phyloP scores from a whole-genome alignment of 1,140 invertebrate species.

The Hermatobates lingyangjiaoensis region DNA sequence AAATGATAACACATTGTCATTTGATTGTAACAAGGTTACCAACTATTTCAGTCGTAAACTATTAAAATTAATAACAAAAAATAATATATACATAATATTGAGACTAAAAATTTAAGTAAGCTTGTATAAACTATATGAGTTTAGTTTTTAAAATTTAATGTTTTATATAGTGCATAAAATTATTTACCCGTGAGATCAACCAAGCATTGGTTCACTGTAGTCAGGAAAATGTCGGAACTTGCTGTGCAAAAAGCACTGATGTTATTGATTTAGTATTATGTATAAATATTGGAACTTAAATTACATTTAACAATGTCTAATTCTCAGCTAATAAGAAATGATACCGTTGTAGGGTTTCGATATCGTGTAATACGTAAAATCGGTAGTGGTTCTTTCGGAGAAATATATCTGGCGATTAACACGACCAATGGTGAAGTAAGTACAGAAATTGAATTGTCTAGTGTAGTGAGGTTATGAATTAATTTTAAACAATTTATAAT shows the following conservation, averaged over 20 bases:
- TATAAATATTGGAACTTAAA: background rate
- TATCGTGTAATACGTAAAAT: conserved; percentile 94
- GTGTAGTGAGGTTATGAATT: too few species aligned
- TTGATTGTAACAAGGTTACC: too few species aligned
- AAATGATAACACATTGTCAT: too few species aligned
- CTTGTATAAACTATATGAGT: too few species aligned
- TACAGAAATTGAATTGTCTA: too few species aligned
- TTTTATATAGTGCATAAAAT: too few species aligned
- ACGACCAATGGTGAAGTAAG: conserved; percentile 84
- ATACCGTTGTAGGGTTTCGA: conserved; percentile 72
- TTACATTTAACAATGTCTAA: conserved; percentile 12
- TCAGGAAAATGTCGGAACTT: conserved; percentile 1
- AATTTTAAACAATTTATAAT: too few species aligned
- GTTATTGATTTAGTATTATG: background rate
- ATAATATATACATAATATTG: too few species aligned
- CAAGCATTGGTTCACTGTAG: background rate
- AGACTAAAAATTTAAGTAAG: too few species aligned
- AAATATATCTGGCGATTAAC: conserved; percentile 95
- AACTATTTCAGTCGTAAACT: too few species aligned
- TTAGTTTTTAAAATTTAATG: too few species aligned
- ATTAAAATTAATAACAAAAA: too few species aligned
- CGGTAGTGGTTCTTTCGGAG: conserved; percentile 95
- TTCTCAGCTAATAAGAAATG: conserved; percentile 24
- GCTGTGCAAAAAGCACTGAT: background rate
- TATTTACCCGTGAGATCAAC: background rate